Evolutionary conservation across 2,113 vertebrate genomes (phyloP), one percentile per base, ranked within the genome.

Genomic region (Cinclus cinclus): DNA sequence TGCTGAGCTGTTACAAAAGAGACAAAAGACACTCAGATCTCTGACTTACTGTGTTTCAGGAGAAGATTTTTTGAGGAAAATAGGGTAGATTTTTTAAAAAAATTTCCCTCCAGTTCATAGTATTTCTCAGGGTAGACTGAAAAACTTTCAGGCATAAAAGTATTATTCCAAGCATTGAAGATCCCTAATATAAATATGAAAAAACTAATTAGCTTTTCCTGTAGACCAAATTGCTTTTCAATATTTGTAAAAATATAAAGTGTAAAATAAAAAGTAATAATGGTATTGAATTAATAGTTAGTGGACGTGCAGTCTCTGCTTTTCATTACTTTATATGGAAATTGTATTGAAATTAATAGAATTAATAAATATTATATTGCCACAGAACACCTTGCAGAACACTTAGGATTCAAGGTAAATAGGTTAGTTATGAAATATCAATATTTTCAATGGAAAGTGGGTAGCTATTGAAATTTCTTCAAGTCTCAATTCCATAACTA

Each of bases 331-430:
- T 93, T 69, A 62, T 71, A 71, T 9, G 56, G 69, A 94, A 87
- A 75, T 79, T 71, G 65, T 73, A 6, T 79, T 89, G 65, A 94
- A 93, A 94, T 92, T 92, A 95, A 70, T 73, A 63, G 35, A 93
- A 94, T 81, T 91, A 96, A 78, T 92, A 78, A 31, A 19, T 84
- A 64, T 76, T 90, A 81, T 67, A 78, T 55, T 87, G 41, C 49
- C 31, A 37, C n/a, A 82, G 41, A 82, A 82, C 13, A 87, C 68
- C 75, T 80, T 59, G 60, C 27, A 92, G 65, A 87, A 78, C 41
- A 53, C n/a, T 49, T 82, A 84, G 41, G 63, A 92, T 79, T 92
- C 53, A 90, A 78, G 68, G 88, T 27, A 85, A 89, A 82, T 56
- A 25, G 33, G n/a, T 86, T 86, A 78, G 59, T 82, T 76, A 75